Base-by-base conservation (phyloP, 2,888 invertebrate genomes). In the Euspilapteryx auroguttella region DNA sequence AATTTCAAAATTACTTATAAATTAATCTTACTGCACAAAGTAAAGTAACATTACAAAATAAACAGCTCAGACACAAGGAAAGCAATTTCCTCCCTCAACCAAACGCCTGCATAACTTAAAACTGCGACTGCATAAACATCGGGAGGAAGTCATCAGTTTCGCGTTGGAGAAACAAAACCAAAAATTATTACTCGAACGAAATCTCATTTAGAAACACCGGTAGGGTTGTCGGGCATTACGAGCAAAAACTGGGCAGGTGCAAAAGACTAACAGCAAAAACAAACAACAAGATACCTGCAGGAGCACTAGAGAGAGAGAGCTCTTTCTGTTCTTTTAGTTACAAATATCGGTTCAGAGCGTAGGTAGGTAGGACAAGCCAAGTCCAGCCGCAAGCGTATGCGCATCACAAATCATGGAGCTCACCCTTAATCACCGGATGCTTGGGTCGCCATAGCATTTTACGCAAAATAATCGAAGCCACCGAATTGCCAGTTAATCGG, bases 401-500 rank as follows among this genome's bases (percentile, higher is more conserved):
- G 64, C 68, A 68, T 68, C 66, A 57, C 68, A 64, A 69, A 69
- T 73, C 68, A 68, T 68, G 58, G 56, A 47, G 26, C 22, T 49
- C 49, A 50, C 55, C 48, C 59, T 52, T 71, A 75, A 75, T 71
- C 63, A 61, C 73, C 73, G 75, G 75, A 75, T 75, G 75, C 73
- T 71, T 71, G 73, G 66, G 65, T 62, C 66, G 61, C 64, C 68
- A 66, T 64, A 62, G 62, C 66, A 56, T 68, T 65, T 64, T 61
- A 63, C 55, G 68, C 71, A 59, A 69, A 71, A 71, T 68, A 64
- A 71, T 68, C 69, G 65, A 63, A 68, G 68, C 71, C 68, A 69
- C 71, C 68, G 73, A 71, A 73, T 73, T 64, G 66, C 58, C 68
- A 63, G 69, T 66, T 75, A 73, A 75, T 75, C 71, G 69, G 57